Percentiles rank a stretch among this genome's conserved stretches.
These are phyloP conservation scores for Gasteruption jaculator DNA, from an alignment of 2,888 invertebrate genomes.

Conservation along the genomic window DNA sequence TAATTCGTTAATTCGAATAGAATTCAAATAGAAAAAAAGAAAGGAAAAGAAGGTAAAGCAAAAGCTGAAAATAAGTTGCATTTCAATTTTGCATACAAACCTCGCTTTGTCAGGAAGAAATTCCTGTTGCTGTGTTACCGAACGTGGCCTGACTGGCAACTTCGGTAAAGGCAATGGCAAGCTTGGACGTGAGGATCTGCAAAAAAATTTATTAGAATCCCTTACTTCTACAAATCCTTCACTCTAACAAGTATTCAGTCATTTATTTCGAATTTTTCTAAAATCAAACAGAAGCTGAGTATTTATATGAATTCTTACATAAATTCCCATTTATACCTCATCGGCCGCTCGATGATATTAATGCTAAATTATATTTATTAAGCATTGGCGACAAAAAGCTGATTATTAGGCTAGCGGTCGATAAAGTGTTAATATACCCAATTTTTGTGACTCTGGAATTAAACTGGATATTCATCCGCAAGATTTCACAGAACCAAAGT, in stretches of 20 bases:
- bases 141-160: conserved; percentile 42
- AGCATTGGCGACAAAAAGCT: no score
- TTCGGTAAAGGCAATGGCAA: conserved; percentile 47
- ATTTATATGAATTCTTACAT: conserved; percentile 2
- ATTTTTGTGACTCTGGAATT: no score
- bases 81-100: conserved; percentile 23
- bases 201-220: no score
- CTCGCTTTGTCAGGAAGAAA: conserved; percentile 48
- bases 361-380: no score
- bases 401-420: no score
- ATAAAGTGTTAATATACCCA: no score
- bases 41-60: no score
- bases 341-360: no score
- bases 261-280: neutral
- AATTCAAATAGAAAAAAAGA: no score
- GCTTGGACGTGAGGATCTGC: conserved; percentile 43
- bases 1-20: neutral
- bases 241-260: neutral
- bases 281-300: no score
- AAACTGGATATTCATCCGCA: no score
- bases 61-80: neutral
- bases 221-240: neutral
- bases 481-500: no score
- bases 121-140: conserved; percentile 35
- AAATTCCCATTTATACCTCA: neutral